Conservation (phyloP, 2,888 invertebrate species). For the Notocelia uddmanniana region DNA sequence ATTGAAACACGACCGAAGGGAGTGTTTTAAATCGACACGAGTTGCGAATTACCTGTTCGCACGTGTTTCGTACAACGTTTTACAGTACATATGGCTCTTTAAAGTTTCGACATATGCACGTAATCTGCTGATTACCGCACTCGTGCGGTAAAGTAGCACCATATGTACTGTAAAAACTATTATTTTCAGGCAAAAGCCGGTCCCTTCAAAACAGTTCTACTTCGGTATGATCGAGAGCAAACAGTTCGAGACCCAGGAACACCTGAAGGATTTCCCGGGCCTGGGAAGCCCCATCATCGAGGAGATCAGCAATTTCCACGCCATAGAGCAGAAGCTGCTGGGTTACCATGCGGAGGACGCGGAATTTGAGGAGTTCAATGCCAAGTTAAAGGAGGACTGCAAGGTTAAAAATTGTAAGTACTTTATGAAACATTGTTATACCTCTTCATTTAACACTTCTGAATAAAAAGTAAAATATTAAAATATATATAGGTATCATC, state of each 20-base stretch:
- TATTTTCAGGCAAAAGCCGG: conserved; percentile 63
- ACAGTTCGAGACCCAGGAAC: conserved; percentile 66
- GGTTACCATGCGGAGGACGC: conserved; percentile 76
- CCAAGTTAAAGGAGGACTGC: conserved; percentile 71
- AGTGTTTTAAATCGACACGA: no score
- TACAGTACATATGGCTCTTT: no score
- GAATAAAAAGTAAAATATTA: no score
- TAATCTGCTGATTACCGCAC: no score
- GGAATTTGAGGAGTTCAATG: conserved; percentile 77
- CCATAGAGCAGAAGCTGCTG: conserved; percentile 77
- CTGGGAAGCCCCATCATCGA: conserved; percentile 80
- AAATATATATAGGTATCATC: no score
- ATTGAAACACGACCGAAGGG: no score
- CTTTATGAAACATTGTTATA: neutral
- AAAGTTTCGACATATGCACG: no score
- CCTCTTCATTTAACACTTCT: no score
- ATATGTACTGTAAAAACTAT: no score
- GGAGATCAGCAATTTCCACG: conserved; percentile 77
- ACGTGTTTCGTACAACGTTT: no score
- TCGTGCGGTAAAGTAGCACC: no score
- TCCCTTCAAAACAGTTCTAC: conserved; percentile 87
- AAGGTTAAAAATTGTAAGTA: conserved; percentile 74
- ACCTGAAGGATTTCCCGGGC: conserved; percentile 78
- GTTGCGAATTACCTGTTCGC: no score
- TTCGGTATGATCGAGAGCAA: conserved; percentile 91